Base-by-base conservation (phyloP, 2,113 vertebrate species). In the Alethe diademata region DNA sequence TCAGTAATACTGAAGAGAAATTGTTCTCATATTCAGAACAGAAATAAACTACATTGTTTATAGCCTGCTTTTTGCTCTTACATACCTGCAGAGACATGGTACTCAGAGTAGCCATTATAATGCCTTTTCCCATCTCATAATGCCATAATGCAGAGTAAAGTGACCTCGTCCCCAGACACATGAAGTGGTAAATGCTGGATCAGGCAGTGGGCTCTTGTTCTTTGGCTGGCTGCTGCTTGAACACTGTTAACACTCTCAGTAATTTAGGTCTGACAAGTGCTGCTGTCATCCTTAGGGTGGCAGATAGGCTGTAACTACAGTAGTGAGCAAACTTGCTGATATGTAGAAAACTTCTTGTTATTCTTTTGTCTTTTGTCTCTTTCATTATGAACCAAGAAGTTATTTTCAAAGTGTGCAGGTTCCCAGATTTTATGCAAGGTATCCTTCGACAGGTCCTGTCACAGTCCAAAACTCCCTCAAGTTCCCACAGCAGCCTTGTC, bases 1-100 rank as follows among this genome's bases (percentile, higher is more conserved):
- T 95, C 79, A 92, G 80, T 88, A 86, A 87, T 95, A 96, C 85
- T 94, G 91, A 97, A 95, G 78, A 95, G 66, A 97, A 97, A 96
- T 89, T 91, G 96, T 71, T 82, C 57, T 93, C 78, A 70, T 90
- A 92, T 94, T 95, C 93, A 92, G 80, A 93, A 94, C 93, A 96
- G 65, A 95, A 97, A 94, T 91, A 81, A 87, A 90, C 38, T 45
- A 31, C 19, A 62, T 86, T 87, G 47, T 43, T 87, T 91, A 76
- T 78, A 51, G 47, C 66, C 69, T 96, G 78, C 18, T 86, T 93
- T 96, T 94, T 89, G 82, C 62, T 95, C 65, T 61, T 91, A 53
- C 54, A 35, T 73, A 29, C 28, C 58, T 70, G 56, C 56, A 56
- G 33, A 43, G 25, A 67, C 54, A 57, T 26, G 50, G 26, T 31